Base-by-base conservation (phyloP, 2,888 invertebrate species). In the Drosophila cognata region DNA sequence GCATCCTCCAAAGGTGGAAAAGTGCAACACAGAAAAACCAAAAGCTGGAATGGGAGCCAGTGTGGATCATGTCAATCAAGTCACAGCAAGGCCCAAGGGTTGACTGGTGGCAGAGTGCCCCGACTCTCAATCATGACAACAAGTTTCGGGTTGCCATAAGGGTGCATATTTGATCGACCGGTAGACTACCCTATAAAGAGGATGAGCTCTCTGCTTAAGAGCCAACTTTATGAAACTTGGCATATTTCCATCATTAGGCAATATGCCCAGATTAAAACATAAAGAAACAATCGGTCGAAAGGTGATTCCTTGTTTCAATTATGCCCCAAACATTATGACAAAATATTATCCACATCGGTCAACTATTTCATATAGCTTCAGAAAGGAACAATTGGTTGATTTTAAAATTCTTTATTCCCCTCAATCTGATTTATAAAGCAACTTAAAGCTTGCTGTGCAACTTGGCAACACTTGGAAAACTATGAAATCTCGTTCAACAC, bases 61-160 rank as follows among this genome's bases (percentile, higher is more conserved):
- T 52, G 61, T 59, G 83, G 88, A 75, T 77, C 74, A 84, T 84
- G 87, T 87, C 86, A 89, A 87, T 89, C 87, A 84, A 77, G 79
- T 76, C 77, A 61, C 87, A 84, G 71, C 68, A 63, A 71, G 29
- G 59, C 58, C 68, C 58, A 70, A 66, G 79, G 75, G 63, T 66
- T 71, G 53, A 51, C 59, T 41, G 21, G 10, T 25, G 36, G 8
- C 16, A 55, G 36, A 18, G 28, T 28, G 55, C 25, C 43, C 48
- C 43, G 57, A 31, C 38, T 25, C 5, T 62, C 65, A 67, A 75
- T 59, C 62, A 48, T 43, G 41, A 46, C 36, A 56, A 50, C 50
- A 50, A 59, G 38, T 53, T 53, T 50, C 46, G 59, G 67, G 59
- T 35, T 66, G 48, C 33, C 29, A 31, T 2, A 43, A 5, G 21